These are phyloP conservation scores for Steatornis caripensis DNA, from an alignment of 2,113 vertebrate genomes.

Conservation along the genomic window DNA sequence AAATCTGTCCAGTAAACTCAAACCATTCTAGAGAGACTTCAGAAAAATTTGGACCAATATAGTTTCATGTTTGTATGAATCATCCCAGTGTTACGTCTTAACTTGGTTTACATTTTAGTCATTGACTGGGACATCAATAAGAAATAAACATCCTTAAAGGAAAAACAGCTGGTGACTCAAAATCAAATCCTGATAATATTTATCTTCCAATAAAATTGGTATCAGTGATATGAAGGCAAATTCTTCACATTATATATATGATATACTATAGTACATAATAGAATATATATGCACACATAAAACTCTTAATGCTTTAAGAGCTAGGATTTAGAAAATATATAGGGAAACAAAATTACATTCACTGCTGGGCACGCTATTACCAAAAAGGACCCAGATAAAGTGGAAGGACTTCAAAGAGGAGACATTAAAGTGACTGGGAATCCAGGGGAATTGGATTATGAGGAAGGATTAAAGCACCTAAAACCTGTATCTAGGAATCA, in stretches of 20 bases:
- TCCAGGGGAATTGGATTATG: not conserved
- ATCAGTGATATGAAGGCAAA: conserved; percentile 17
- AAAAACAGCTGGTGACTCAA: conserved; percentile 35
- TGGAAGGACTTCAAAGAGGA: conserved; percentile 28
- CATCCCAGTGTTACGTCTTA: not conserved
- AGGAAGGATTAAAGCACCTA: not conserved
- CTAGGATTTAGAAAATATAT: conserved; percentile 18
- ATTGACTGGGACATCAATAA: conserved; percentile 12
- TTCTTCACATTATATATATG: not conserved
- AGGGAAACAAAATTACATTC: not conserved
- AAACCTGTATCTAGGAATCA: not conserved
- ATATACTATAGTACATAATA: not conserved
- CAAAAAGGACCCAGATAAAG: not conserved
- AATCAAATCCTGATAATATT: conserved; percentile 47
- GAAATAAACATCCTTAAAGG: conserved; percentile 52
- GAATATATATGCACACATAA: not conserved
- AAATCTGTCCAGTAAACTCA: not conserved
- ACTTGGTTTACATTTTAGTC: conserved; percentile 38
- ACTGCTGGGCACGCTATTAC: not conserved
- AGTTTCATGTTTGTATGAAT: conserved; percentile 26
- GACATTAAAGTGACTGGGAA: not conserved
- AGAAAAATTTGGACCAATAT: conserved; percentile 32
- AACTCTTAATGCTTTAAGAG: conserved; percentile 35
- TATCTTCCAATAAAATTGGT: conserved; percentile 34
- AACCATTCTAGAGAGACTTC: conserved; percentile 23